These are phyloP conservation scores for Hassar affinis DNA, from an alignment of 2,113 vertebrate species.

Conservation along the genomic window DNA sequence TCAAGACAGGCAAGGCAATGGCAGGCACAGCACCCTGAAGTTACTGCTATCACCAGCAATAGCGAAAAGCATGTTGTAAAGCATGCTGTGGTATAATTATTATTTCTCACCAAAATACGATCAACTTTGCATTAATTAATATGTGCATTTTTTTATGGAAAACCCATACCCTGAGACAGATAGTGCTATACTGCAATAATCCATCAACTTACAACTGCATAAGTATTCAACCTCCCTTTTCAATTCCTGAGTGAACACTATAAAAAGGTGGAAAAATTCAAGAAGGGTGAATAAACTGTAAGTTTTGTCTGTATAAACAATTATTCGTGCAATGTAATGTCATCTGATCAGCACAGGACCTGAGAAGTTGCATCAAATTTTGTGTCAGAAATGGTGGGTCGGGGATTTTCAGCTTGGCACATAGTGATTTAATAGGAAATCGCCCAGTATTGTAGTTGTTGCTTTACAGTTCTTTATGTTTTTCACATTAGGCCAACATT, in stretches of 20 bases:
- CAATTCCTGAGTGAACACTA: neutral
- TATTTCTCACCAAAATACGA: too few relatives aligned
- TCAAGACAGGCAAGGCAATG: neutral
- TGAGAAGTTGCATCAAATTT: neutral
- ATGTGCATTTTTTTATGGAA: neutral
- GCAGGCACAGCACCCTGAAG: neutral
- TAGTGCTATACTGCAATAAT: neutral
- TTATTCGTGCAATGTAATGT: neutral
- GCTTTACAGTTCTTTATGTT: neutral
- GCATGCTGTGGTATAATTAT: neutral
- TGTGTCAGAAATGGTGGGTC: neutral
- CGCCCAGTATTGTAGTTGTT: neutral
- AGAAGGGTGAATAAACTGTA: neutral
- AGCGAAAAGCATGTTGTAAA: neutral
- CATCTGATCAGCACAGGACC: neutral
- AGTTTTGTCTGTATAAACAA: neutral
- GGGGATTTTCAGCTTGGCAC: neutral
- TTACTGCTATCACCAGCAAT: neutral
- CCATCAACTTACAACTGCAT: neutral
- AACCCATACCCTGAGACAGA: neutral
- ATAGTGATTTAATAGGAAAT: neutral
- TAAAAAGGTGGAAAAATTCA: neutral
- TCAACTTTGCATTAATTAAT: too few relatives aligned
- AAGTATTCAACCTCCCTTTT: neutral
- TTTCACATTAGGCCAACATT: neutral